These are phyloP conservation scores for Macrosoma leucophasiata DNA, from an alignment of 2,888 invertebrate species.

Conservation along the genomic window DNA sequence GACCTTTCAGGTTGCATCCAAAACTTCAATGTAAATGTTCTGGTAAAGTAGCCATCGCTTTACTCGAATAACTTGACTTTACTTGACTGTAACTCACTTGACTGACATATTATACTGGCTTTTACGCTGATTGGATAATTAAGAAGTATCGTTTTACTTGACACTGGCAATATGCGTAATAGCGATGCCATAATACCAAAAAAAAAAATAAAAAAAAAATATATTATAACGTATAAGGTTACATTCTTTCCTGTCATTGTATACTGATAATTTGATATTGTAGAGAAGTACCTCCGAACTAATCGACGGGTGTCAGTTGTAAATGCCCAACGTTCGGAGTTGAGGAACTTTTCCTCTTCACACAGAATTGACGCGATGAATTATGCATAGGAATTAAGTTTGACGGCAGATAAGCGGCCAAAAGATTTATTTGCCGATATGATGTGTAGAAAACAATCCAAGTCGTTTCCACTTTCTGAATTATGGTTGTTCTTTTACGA, in stretches of 20 bases:
- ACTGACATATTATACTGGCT: too few relatives aligned
- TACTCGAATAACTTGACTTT: too few relatives aligned
- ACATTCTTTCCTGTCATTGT: constrained; percentile 2
- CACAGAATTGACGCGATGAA: constrained; percentile 62
- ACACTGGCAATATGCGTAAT: too few relatives aligned
- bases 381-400: constrained; percentile 74
- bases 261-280: constrained; percentile 10
- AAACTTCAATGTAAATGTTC: too few relatives aligned
- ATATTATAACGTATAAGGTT: too few relatives aligned
- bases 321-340: constrained; percentile 37
- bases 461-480: constrained; percentile 67
- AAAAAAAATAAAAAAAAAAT: too few relatives aligned
- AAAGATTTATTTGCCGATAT: constrained; percentile 73
- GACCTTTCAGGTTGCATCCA: too few relatives aligned
- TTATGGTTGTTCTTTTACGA: constrained; percentile 69
- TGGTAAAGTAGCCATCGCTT: too few relatives aligned
- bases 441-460: constrained; percentile 73
- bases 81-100: too few relatives aligned
- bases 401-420: constrained; percentile 69
- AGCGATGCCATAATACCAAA: too few relatives aligned
- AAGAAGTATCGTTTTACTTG: too few relatives aligned
- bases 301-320: constrained; percentile 41
- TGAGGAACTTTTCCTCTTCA: constrained; percentile 56
- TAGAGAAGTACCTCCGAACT: constrained; percentile 18
- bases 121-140: too few relatives aligned